Evolutionary conservation across 2,797 vertebrate species (phyloP).

Genomic region (Poeciliopsis gracilis): DNA sequence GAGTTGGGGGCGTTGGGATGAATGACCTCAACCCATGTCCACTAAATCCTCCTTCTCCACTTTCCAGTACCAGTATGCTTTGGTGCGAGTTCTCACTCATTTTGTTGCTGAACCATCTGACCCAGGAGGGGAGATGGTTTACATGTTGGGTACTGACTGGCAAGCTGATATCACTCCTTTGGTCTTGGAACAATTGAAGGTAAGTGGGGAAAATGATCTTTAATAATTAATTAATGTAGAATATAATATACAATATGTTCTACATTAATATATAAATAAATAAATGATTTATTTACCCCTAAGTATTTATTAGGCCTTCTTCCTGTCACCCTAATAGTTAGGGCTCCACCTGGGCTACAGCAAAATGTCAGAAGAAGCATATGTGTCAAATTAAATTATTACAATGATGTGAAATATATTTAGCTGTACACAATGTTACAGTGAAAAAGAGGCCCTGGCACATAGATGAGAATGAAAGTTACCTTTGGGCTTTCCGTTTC

Average conservation of each 20-base stretch:
- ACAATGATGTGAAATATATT: neutral
- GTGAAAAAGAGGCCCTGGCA: neutral
- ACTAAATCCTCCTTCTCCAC: neutral
- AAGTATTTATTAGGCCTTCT: neutral
- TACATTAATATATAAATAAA: no score
- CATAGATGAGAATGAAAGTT: neutral
- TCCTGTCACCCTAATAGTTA: neutral
- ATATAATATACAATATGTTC: no score
- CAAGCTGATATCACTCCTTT: conserved; percentile 95
- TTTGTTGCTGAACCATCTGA: conserved; percentile 90
- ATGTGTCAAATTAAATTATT: neutral
- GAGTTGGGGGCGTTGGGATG: no score
- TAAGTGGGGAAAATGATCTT: conserved; percentile 1
- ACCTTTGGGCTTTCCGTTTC: neutral
- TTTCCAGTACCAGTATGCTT: conserved; percentile 83
- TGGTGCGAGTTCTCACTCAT: conserved; percentile 92
- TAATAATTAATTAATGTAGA: neutral
- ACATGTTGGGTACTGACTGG: conserved; percentile 94
- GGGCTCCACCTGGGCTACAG: neutral
- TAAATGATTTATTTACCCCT: neutral
- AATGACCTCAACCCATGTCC: neutral
- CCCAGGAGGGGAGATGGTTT: conserved; percentile 84
- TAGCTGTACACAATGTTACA: neutral
- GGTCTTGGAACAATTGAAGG: conserved; percentile 90
- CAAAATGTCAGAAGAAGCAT: neutral